Evolutionary conservation across 2,113 vertebrate genomes (phyloP), one percentile per base, ranked within the genome.

Genomic region (Vulpes lagopus): DNA sequence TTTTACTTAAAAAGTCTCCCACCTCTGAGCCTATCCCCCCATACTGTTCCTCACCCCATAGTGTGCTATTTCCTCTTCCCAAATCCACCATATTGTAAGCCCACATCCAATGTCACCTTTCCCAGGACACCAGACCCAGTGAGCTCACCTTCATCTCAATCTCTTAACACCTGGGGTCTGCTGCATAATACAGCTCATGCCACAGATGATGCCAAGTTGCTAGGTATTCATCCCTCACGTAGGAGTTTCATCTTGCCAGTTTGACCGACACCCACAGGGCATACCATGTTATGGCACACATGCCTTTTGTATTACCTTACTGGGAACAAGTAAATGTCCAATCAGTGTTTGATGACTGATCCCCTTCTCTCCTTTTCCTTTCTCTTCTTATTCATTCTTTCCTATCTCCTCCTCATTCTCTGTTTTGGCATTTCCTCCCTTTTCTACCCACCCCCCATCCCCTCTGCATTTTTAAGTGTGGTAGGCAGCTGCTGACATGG

Each of bases 261-360:
- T 43, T 57, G 23, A 86, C 19, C 55, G 51, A 27, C 25, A 22
- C 22, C 55, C 43, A 64, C 0, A 4, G 43, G 60, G 73, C 64
- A 16, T 30, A 30, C 19, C 80, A 15, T 0, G 11, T 17, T 49
- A 43, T 0, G 2, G 23, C 1, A 8, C 0, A 1, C 14, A 53
- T 22, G 38, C 71, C 59, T 89, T 11, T 78, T 55, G 6, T 1
- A 12, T 64, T 11, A 73, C 27, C 35, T 38, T 65, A n/a, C 8
- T 59, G 11, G 57, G 30, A 62, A 67, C 74, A 80, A n/a, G 8
- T 0, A 27, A 30, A 49, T 0, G 0, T 16, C 5, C 17, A 55
- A 1, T 12, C 19, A 27, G 35, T 55, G 38, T 81, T 65, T n/a
- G 14, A 38, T 51, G 20, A 62, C 8, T 20, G 51, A 49, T 0